These are phyloP conservation scores for Colostygia pectinataria DNA, from an alignment of 2,888 invertebrate species.

Conservation along the genomic window DNA sequence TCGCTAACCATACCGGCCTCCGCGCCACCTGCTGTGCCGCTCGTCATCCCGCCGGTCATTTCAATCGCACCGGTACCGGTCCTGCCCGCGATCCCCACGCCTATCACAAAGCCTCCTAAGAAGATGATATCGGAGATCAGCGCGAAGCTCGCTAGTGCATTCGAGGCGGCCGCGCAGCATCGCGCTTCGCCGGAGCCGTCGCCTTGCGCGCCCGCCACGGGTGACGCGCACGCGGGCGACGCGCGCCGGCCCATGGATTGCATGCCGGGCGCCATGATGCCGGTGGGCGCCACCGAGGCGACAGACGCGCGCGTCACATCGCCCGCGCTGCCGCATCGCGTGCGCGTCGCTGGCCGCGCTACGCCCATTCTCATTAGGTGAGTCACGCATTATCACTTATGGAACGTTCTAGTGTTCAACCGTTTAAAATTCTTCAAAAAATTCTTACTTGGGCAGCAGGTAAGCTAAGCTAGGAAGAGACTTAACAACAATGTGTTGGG, in stretches of 20 bases:
- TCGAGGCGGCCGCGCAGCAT: constrained; percentile 57
- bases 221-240: constrained; percentile 42
- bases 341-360: constrained; percentile 61
- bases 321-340: constrained; percentile 73
- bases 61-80: constrained; percentile 23
- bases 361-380: constrained; percentile 70
- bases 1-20: background rate
- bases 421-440: too few species aligned
- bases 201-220: constrained; percentile 35
- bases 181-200: constrained; percentile 32
- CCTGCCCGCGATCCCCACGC: constrained; percentile 46
- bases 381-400: constrained; percentile 6
- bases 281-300: constrained; percentile 69
- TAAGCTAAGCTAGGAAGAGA: too few species aligned
- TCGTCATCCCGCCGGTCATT: constrained; percentile 19
- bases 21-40: background rate
- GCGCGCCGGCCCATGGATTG: constrained; percentile 50
- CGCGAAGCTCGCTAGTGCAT: constrained; percentile 64
- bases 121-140: constrained; percentile 76
- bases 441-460: too few species aligned
- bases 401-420: too few species aligned
- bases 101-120: constrained; percentile 71
- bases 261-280: constrained; percentile 60
- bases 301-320: constrained; percentile 72
- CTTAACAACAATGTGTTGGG: too few species aligned